Conservation (phyloP, 2,113 vertebrate species). For the Tympanuchus pallidicinctus region DNA sequence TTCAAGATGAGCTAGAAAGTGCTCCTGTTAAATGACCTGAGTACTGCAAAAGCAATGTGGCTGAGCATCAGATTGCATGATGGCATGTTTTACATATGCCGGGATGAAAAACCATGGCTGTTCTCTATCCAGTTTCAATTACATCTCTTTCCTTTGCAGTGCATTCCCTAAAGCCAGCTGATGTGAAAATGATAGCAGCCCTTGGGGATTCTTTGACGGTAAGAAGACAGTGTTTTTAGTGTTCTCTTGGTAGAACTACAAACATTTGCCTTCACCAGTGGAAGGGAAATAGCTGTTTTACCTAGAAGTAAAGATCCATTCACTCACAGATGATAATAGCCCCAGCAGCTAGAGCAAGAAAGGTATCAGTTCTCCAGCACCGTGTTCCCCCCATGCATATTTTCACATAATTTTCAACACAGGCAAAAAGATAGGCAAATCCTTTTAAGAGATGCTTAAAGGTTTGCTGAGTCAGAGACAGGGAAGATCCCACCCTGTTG, state of each 20-base stretch:
- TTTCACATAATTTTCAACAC: neutral
- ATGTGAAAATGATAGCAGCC: conserved; percentile 89
- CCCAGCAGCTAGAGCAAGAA: neutral
- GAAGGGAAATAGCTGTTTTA: neutral
- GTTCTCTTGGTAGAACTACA: neutral
- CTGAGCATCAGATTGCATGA: neutral
- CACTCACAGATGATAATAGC: neutral
- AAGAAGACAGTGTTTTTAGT: conserved; percentile 53
- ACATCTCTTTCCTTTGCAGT: conserved; percentile 76
- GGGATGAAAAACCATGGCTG: neutral
- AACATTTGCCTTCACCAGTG: neutral
- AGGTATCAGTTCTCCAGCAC: neutral
- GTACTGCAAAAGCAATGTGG: neutral
- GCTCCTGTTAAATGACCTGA: neutral
- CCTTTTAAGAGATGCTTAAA: neutral
- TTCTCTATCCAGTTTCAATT: neutral
- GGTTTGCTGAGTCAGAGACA: neutral
- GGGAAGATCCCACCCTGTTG: neutral
- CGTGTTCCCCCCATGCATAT: accelerated
- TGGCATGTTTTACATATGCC: neutral
- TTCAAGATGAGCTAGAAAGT: neutral
- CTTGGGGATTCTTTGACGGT: conserved; percentile 94
- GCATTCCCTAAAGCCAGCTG: conserved; percentile 88
- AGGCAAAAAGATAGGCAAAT: neutral
- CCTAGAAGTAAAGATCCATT: neutral